Evolutionary conservation across 2,797 vertebrate genomes (phyloP).

Genomic region (Morus bassanus): DNA sequence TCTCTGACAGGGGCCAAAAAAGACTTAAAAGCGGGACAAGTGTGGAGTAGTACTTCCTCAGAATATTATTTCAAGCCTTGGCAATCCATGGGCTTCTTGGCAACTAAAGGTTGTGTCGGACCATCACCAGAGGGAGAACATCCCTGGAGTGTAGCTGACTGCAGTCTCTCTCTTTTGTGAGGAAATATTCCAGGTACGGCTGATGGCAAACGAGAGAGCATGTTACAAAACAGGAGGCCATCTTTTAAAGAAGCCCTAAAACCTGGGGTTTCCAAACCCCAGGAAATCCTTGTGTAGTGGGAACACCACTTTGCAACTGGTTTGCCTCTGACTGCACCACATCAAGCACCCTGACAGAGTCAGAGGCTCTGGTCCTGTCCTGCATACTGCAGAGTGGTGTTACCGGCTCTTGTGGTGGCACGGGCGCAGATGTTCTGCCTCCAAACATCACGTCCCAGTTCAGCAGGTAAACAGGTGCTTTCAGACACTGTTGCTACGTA

Average conservation of each 20-base stretch:
- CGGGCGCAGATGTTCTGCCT: not conserved
- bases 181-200: not conserved
- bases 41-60: not conserved
- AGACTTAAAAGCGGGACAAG: not conserved
- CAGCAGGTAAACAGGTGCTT: not conserved
- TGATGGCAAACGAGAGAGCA: not conserved
- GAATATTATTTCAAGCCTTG: not conserved
- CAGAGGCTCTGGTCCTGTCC: not conserved
- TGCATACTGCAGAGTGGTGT: too few species aligned
- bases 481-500: not conserved
- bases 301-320: not conserved
- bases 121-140: not conserved
- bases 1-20: not conserved
- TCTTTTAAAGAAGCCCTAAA: not conserved
- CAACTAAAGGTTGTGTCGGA: not conserved
- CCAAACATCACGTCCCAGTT: not conserved
- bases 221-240: not conserved
- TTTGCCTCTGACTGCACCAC: not conserved
- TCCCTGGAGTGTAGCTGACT: not conserved
- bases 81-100: not conserved
- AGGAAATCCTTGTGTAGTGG: not conserved
- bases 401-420: not conserved
- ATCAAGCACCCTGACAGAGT: not conserved
- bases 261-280: not conserved
- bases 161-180: not conserved